Base-by-base conservation (phyloP, 2,797 vertebrate genomes). In the Typhlichthys subterraneus region DNA sequence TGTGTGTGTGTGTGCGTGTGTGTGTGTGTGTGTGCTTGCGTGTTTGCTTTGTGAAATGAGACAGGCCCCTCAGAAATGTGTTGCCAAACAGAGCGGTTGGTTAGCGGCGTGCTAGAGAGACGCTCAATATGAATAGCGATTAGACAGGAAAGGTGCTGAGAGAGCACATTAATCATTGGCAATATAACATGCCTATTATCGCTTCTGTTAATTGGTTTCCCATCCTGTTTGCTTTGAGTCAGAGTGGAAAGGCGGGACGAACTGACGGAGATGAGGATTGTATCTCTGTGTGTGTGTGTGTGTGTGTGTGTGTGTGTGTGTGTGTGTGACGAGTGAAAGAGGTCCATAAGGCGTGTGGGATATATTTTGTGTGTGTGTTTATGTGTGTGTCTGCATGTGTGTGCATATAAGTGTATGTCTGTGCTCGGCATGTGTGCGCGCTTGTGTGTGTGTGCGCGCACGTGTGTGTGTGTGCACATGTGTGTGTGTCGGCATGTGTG, bases 161-260 rank as follows among this genome's bases (percentile, higher is more conserved):
- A 56, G 51, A 46, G 14, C 47, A 59, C 69, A 57, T 68, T 65
- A 58, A 65, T 53, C 60, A 58, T 69, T 69, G 61, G 55, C 62
- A 69, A 63, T 67, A 68, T 45, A 62, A 23, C 60, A 62, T 52
- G 58, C 15, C 51, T 66, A 48, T 77, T 67, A 69, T 59, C 75
- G 55, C 46, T 70, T 46, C 12, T 0, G 17, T 72, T 58, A 62
- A 55, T 63, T 66, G 31, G 53, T 59, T 75, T 68, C 53, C 57
- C 47, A 55, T 58, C 9, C 50, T 60, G 45, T 61, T 61, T 65
- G 57, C 14, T 45, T 57, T 61, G 63, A 65, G 74, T 67, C 54
- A 53, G 12, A 45, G 63, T 61, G 60, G 52, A 66, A 67, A 65
- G 17, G 11, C 6, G 53, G 29, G 38, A 33, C 6, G 10, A 13